Conservation (phyloP, 2,113 vertebrate species). For the Diadophis punctatus region DNA sequence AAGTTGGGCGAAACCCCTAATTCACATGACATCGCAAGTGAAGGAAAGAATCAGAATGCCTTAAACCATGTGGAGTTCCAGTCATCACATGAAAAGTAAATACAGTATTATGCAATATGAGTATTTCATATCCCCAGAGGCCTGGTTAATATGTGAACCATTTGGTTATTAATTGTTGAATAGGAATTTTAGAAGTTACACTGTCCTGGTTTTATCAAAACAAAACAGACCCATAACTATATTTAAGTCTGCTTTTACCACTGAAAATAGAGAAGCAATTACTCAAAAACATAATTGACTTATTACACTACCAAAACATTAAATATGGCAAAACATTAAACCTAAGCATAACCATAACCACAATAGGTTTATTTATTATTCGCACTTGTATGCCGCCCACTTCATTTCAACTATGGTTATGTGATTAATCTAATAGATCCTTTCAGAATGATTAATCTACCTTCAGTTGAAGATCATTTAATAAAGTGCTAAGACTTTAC, state of each 20-base stretch:
- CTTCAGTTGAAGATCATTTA: not conserved
- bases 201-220: not conserved
- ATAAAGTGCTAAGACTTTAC: constrained; percentile 8
- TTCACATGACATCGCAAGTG: not conserved
- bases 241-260: not conserved
- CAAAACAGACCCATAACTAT: not conserved
- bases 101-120: not conserved
- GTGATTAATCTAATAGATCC: not conserved
- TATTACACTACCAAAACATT: not conserved
- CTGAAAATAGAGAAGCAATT: not conserved
- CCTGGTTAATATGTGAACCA: not conserved
- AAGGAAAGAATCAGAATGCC: not conserved
- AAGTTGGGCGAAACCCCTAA: not conserved
- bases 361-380: too few species aligned
- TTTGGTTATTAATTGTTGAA: not conserved
- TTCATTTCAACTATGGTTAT: not conserved
- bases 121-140: not conserved
- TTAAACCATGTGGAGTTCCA: not conserved
- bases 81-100: not conserved
- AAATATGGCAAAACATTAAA: not conserved
- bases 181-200: not conserved
- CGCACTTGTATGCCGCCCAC: too few species aligned
- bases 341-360: not conserved
- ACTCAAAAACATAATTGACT: not conserved
- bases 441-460: constrained; percentile 8